phyloP scores from a whole-genome alignment of 2,113 vertebrate species.

The Ciconia stormi region DNA sequence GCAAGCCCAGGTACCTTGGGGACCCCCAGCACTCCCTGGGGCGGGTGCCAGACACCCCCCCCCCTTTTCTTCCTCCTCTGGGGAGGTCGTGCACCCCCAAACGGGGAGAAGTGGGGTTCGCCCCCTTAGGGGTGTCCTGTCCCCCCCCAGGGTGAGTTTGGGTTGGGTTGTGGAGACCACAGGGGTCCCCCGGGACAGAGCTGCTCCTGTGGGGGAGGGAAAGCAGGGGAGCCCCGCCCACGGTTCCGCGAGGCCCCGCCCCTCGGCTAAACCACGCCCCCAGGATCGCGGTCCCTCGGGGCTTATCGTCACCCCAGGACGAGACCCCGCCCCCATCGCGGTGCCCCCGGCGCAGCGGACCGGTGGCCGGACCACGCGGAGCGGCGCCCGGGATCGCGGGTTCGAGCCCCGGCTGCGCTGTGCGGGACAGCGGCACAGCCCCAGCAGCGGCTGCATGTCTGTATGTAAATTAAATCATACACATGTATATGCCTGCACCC shows the following conservation, averaged over 20 bases:
- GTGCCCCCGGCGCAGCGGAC: not conserved
- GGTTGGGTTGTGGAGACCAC: not conserved
- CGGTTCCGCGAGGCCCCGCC: no score
- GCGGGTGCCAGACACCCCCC: not conserved
- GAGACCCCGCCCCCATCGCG: not conserved
- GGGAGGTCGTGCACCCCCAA: no score
- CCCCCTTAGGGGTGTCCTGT: not conserved
- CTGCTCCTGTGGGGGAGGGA: not conserved
- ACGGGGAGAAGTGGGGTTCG: no score
- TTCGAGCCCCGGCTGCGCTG: not conserved
- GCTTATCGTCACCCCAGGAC: no score
- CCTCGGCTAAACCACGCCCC: no score
- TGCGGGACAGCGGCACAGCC: accelerated
- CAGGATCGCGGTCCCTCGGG: no score
- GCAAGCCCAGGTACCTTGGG: not conserved
- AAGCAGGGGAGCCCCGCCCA: not conserved
- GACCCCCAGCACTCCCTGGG: not conserved
- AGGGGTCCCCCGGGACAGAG: not conserved
- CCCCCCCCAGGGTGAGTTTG: no score
- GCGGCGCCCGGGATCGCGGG: not conserved
- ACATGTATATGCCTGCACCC: accelerated
- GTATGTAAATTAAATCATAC: accelerated
- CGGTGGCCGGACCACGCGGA: not conserved
- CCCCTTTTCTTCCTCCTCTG: not conserved
- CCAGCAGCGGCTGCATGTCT: accelerated